A percentile compares a stretch with the other conserved stretches of the same genome.
Evolutionary conservation across 2,888 invertebrate species (phyloP).

Genomic region (Agrochola macilenta): DNA sequence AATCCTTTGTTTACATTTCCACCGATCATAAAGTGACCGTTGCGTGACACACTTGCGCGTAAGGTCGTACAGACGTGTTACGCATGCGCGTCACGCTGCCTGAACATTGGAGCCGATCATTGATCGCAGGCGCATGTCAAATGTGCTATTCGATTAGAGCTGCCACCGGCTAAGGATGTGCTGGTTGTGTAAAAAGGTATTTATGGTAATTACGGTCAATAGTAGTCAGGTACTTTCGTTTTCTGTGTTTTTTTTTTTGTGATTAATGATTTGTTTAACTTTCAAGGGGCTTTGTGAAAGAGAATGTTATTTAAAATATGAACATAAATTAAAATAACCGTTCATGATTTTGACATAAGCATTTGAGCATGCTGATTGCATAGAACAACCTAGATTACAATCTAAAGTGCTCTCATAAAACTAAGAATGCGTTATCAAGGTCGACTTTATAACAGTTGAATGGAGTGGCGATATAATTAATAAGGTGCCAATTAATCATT

Average conservation of each 20-base stretch:
- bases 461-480: slow-evolving; percentile 12
- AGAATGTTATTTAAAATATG: not conserved
- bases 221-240: not conserved
- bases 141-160: slow-evolving; percentile 39
- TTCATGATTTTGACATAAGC: not conserved
- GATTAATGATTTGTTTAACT: not conserved
- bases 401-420: slow-evolving; percentile 5
- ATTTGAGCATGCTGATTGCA: slow-evolving; percentile 4
- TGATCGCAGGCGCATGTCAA: slow-evolving; percentile 59
- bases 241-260: not conserved
- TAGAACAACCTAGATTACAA: not conserved
- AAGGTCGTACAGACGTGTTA: slow-evolving; percentile 50
- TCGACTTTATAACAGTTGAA: slow-evolving; percentile 9
- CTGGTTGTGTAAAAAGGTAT: slow-evolving; percentile 10
- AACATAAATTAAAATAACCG: too few relatives aligned
- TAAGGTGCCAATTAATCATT: slow-evolving; percentile 6
- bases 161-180: slow-evolving; percentile 21
- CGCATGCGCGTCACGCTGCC: slow-evolving; percentile 60
- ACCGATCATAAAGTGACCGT: slow-evolving; percentile 47
- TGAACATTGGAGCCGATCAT: slow-evolving; percentile 62
- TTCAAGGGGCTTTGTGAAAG: not conserved
- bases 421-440: slow-evolving; percentile 21
- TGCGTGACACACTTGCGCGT: slow-evolving; percentile 61
- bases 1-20: slow-evolving; percentile 52
- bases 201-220: slow-evolving; percentile 3